A percentile compares a stretch with the other conserved stretches of the same genome.
phyloP scores from a whole-genome alignment of 2,113 vertebrate genomes.

The Phaethon lepturus region DNA sequence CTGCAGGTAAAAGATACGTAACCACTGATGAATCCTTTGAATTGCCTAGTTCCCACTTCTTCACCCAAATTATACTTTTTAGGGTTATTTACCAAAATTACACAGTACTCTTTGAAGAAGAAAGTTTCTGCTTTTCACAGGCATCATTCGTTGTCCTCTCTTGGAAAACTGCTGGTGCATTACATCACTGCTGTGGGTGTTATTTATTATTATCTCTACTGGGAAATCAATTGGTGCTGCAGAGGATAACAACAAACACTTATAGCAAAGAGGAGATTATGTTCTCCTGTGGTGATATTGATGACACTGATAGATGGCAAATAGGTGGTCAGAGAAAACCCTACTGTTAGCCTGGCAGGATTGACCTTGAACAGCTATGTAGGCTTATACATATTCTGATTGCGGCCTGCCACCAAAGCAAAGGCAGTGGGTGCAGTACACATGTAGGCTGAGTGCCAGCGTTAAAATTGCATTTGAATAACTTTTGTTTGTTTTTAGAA shows the following conservation, averaged over 20 bases:
- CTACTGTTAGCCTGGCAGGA: background rate
- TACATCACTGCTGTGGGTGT: background rate
- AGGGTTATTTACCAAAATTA: background rate
- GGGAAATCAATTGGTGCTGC: background rate
- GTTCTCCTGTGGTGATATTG: background rate
- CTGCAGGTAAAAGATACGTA: background rate
- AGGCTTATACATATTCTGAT: background rate
- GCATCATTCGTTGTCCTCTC: background rate
- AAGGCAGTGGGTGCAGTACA: background rate
- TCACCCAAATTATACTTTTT: background rate
- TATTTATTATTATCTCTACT: background rate
- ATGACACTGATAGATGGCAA: background rate
- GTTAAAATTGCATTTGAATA: background rate
- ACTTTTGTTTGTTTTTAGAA: constrained; percentile 24
- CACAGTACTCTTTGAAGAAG: background rate
- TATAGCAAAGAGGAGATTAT: background rate
- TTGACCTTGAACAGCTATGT: background rate
- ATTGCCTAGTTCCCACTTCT: background rate
- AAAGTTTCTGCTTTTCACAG: background rate
- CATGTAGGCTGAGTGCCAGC: background rate
- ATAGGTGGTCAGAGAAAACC: background rate
- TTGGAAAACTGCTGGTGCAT: background rate
- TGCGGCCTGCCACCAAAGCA: background rate
- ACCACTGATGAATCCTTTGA: background rate
- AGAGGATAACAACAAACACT: background rate